Evolutionary conservation across 2,113 vertebrate species (phyloP), one percentile per base, ranked within the genome.

Genomic region (Brevimyrus niger): DNA sequence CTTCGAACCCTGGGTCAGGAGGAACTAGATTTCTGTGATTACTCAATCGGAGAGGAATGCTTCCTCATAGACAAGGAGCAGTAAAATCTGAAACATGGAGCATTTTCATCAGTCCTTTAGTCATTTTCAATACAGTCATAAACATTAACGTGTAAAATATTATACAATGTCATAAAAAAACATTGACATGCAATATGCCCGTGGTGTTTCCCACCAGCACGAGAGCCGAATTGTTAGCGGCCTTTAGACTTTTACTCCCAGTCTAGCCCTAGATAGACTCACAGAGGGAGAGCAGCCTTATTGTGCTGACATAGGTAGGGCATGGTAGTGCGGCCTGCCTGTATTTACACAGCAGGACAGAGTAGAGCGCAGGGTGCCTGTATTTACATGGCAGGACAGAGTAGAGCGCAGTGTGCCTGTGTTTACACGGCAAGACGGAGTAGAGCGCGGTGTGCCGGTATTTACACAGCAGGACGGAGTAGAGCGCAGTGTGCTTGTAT

Each of bases 191-290:
- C 27, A 4, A 13, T 21, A 13, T 21, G 15, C 44, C 65, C 7
- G 4, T 21, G 19, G 10, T 15, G 21, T 46, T 31, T 44, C 53
- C 47, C 31, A 89, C 90, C 76, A 91, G 87, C 80, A 80, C 90
- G 85, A 90, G 91, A 90, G 88, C 83, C 91, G 91, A 91, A 92
- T 92, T 89, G 3, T 92, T 95, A 94, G 92, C 92, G 92, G 93
- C 92, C 94, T 89, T 55, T 42, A n/a, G 58, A 27, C 58, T 27
- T 88, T 83, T 76, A 3, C 9, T 65, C 58, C 9, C 8, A 69
- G 94, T 94, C 91, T 95, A 94, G 93, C 58, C n/a, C n/a, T 65
- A 27, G n/a, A 65, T 13, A 38, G 15, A 21, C 19, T 46, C 15
- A 84, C 19, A 23, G 38, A 42, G 11, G 83, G 83, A 85, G 46